Percentiles rank a stretch among this genome's conserved stretches.
Evolutionary conservation across 2,888 invertebrate genomes (phyloP).

Genomic region (Ophion obscuratus): DNA sequence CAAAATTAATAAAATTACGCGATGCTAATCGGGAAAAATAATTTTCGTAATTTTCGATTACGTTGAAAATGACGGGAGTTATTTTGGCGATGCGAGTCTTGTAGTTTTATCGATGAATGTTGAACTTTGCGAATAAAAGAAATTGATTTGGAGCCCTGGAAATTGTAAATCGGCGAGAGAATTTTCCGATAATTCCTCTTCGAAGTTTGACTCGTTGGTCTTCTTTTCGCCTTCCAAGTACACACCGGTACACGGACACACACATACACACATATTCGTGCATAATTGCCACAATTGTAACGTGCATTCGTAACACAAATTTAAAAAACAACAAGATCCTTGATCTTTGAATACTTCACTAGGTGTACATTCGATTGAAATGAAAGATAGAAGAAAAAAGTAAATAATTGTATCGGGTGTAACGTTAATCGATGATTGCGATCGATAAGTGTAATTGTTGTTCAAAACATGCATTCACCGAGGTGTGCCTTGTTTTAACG

Average conservation of each 20-base stretch:
- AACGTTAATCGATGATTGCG: slow-evolving; percentile 10
- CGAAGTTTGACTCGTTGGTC: slow-evolving; percentile 14
- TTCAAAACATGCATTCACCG: slow-evolving; percentile 80
- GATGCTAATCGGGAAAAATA: background rate
- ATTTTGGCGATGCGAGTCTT: background rate
- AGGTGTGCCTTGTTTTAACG: slow-evolving; percentile 83
- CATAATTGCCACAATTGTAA: slow-evolving; percentile 8
- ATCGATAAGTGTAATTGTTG: slow-evolving; percentile 23
- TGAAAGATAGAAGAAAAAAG: slow-evolving; percentile 7
- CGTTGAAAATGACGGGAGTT: background rate
- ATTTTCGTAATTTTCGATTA: background rate
- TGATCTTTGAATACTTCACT: slow-evolving; percentile 21
- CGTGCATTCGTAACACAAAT: slow-evolving; percentile 6
- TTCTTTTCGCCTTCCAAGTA: slow-evolving; percentile 62
- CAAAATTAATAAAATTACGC: background rate
- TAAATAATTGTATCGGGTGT: background rate
- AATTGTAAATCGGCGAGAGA: background rate
- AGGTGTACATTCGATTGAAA: slow-evolving; percentile 8
- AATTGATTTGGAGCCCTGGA: background rate
- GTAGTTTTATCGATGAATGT: background rate
- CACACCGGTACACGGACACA: background rate
- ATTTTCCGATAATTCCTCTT: slow-evolving; percentile 38
- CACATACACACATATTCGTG: background rate
- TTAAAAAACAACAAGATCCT: slow-evolving; percentile 25
- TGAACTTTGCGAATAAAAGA: background rate